Base-by-base conservation (phyloP, 2,797 vertebrate species). In the Triplophysa yarkandensis region DNA sequence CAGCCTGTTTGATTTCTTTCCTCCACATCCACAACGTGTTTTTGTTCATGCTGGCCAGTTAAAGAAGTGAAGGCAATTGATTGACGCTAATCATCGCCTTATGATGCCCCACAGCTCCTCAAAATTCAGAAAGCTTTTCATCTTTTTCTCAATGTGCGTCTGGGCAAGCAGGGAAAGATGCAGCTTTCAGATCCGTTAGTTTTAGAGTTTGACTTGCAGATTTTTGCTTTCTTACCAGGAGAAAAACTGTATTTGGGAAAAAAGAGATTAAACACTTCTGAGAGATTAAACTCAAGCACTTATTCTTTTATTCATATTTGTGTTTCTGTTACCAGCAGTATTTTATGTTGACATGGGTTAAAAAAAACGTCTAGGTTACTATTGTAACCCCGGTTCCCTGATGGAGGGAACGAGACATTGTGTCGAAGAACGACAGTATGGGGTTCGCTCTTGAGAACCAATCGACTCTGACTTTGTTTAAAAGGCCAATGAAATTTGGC, bases 31-130 rank as follows among this genome's bases (percentile, higher is more conserved):
- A 23, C 39, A 48, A 16, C 9, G 50, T 46, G 28, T n/a, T 41
- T 50, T 50, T 79, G 60, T 52, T 55, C 43, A 67, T 55, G 41
- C 43, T 66, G n/a, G 43, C n/a, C 28, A 23, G 27, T 57, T 68
- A 25, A 60, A 68, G 41, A 55, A 19, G n/a, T 3, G 17, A 61
- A 74, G n/a, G 16, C 27, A 21, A 23, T 16, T 54, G 76, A 61
- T 55, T 58, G 63, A 77, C 32, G 48, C 8, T 73, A 64, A 73
- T 65, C 27, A 30, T 23, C 54, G 25, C 50, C 27, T 63, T 72
- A 30, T 39, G 58, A 10, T 13, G 55, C 39, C 65, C 61, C 6
- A 36, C 34, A 41, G 39, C 13, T 21, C n/a, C 55, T 25, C 50
- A 27, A 58, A 58, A 41, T 27, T 55, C 23, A 13, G 48, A 25